Percentiles rank a stretch among this genome's conserved stretches.
phyloP scores from a whole-genome alignment of 2,888 invertebrate species.

The Spilosoma lubricipeda region DNA sequence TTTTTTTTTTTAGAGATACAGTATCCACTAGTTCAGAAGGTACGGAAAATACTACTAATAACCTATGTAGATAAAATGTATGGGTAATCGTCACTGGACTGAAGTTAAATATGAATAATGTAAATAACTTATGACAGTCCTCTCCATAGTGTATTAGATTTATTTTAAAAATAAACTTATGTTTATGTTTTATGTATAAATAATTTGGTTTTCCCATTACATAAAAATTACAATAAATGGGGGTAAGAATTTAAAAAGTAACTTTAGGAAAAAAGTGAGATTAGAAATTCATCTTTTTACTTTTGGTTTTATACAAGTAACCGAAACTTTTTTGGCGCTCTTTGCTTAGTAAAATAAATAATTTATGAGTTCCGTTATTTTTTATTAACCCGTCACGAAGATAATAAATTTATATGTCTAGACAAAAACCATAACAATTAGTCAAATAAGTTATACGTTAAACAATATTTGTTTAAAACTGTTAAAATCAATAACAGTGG shows the following conservation, averaged over 20 bases:
- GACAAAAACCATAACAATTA: slow-evolving; percentile 13
- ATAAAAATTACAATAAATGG: neutral
- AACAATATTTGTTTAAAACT: slow-evolving; percentile 12
- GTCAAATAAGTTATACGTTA: slow-evolving; percentile 10
- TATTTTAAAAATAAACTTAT: no score
- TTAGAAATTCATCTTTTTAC: neutral
- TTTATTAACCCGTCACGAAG: neutral
- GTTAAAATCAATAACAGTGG: slow-evolving; percentile 4
- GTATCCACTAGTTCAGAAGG: no score
- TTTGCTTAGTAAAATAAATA: neutral
- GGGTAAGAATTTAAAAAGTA: neutral
- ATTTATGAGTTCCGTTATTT: neutral
- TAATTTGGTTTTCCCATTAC: no score
- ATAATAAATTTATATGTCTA: neutral
- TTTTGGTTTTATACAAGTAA: neutral
- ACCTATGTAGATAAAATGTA: no score
- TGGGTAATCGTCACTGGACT: no score
- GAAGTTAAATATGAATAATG: no score
- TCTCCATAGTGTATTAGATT: no score
- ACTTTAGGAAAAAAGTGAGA: neutral
- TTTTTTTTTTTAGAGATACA: no score
- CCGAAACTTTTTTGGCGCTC: neutral
- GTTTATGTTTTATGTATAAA: no score
- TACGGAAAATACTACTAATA: no score
- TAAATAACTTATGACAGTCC: no score